Base-by-base conservation (phyloP, 2,113 vertebrate species). In the Oreochromis spilurus region DNA sequence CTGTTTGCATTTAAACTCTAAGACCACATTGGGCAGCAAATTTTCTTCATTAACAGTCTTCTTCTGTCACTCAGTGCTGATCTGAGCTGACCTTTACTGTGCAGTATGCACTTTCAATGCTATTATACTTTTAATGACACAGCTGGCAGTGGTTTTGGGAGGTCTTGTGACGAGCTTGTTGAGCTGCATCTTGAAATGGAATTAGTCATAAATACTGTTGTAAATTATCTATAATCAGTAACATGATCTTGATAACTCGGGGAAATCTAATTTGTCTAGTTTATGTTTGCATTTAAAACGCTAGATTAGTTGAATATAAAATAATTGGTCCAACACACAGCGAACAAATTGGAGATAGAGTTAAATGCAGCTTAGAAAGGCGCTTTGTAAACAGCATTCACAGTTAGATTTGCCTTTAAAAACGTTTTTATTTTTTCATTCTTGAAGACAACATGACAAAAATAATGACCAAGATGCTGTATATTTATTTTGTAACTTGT, bases 401-500 rank as follows among this genome's bases (percentile, higher is more conserved):
- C 26, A 52, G 45, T 52, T 34, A 5, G 4, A 52, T 52, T 52
- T 52, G 45, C 10, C 10, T 77, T 77, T 77, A n/a, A 34, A 52
- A 52, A 52, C 5, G 2, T 45, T 79, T 52, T 52, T 55, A 3
- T 81, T 75, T 87, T 81, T 75, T 87, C 58, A 21, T 67, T 79
- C 72, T n/a, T 19, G 3, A 79, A 34, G 12, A 45, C 62, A 80
- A 55, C 55, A 19, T 13, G 45, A 88, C 26, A 86, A 29, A 83
- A 83, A 24, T 40, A 55, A 60, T 12, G 5, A 17, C 57, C 70
- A 85, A 81, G 40, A 88, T 93, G 88, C 88, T 85, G 86, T 45
- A 91, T 88, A 91, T 95, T 95, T 95, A 94, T 94, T 95, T 82
- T 91, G 83, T 90, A 93, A 81, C 75, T 93, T 87, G 81, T 88